phyloP scores from a whole-genome alignment of 2,888 invertebrate genomes.

The Disparrhopalites patrizii region DNA sequence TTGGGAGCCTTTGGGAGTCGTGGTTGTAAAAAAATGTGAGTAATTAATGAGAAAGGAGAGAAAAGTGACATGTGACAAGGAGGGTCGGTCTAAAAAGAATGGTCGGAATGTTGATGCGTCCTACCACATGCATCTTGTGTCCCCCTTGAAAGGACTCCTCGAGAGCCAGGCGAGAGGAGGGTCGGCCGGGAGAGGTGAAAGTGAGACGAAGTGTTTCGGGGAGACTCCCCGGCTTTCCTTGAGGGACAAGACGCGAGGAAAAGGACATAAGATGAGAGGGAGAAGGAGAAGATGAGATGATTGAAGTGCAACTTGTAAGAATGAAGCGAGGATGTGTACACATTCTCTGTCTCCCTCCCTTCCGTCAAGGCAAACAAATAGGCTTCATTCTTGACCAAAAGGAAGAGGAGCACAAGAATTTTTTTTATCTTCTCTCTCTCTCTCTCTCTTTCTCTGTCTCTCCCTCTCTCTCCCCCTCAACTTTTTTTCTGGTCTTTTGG shows the following conservation, averaged over 20 bases:
- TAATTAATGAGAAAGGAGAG: conserved; percentile 23
- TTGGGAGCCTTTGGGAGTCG: background rate
- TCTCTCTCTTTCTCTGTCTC: no score
- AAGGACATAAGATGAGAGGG: background rate
- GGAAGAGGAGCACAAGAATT: conserved; percentile 6
- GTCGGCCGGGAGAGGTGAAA: no score
- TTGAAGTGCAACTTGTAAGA: conserved; percentile 13
- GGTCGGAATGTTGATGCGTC: conserved; percentile 19
- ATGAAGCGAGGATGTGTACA: conserved; percentile 1
- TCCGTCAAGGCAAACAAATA: conserved; percentile 16
- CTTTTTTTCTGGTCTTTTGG: no score
- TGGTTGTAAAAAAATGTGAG: conserved; percentile 15
- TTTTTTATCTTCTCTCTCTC: background rate
- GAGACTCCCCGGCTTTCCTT: no score
- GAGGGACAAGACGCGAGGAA: no score
- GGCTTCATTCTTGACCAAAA: conserved; percentile 14
- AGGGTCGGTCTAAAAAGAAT: conserved; percentile 20
- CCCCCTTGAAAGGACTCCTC: background rate
- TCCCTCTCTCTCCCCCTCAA: no score
- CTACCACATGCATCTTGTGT: background rate
- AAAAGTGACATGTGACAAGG: conserved; percentile 25
- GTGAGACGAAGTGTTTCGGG: no score
- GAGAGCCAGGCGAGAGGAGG: no score
- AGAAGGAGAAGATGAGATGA: conserved; percentile 13
- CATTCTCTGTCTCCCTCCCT: no score